Percentiles rank a stretch among this genome's conserved stretches.
These are phyloP conservation scores for Rallus crepitans DNA, from an alignment of 2,797 vertebrate species.

Conservation along the genomic window DNA sequence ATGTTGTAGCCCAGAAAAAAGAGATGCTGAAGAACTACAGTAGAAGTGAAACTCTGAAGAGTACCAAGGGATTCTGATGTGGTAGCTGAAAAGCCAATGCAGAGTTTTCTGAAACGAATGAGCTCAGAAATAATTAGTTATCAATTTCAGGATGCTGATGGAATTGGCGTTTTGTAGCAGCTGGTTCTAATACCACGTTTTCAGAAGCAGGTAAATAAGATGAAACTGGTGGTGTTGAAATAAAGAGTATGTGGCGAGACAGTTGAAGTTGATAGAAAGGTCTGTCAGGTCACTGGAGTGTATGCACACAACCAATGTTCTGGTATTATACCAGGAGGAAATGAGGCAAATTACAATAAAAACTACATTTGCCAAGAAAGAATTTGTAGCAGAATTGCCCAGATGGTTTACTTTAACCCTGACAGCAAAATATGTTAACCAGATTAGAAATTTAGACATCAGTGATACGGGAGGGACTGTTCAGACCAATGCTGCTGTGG, in stretches of 20 bases:
- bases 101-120: neutral
- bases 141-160: neutral
- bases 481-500: neutral
- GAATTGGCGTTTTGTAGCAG: neutral
- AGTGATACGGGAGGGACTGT: neutral
- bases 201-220: neutral
- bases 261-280: neutral
- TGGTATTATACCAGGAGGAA: conserved; percentile 31
- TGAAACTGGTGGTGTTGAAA: neutral
- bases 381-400: conserved; percentile 26
- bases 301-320: neutral
- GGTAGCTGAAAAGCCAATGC: neutral
- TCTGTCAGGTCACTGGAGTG: conserved; percentile 1
- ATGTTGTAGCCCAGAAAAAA: neutral
- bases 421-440: conserved; percentile 51
- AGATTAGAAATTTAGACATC: conserved; percentile 38
- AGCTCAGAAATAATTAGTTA: neutral
- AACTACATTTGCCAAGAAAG: conserved; percentile 2
- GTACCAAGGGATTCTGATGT: neutral
- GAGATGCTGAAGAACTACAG: neutral
- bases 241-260: neutral
- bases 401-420: conserved; percentile 61
- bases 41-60: neutral
- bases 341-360: conserved; percentile 60
- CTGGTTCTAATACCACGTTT: neutral